Evolutionary conservation across 2,113 vertebrate species (phyloP).

Genomic region (Boulengeromyrus knoepffleri): DNA sequence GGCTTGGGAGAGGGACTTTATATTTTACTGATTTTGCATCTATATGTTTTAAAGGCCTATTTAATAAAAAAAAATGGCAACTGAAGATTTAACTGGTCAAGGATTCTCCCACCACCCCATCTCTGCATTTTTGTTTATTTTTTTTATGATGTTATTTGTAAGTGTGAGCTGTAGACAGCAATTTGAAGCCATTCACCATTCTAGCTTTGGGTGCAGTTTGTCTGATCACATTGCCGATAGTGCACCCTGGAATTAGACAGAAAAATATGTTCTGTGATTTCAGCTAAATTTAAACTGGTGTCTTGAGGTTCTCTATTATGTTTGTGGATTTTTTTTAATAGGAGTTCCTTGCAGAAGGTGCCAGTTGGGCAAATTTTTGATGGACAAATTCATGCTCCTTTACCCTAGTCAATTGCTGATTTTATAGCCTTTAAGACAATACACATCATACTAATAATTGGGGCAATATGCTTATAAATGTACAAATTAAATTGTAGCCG

Average conservation of each 20-base stretch:
- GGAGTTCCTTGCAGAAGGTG: background rate
- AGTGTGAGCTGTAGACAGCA: no score
- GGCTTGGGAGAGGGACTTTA: constrained; percentile 5
- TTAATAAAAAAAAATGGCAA: constrained; percentile 47
- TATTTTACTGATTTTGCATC: constrained; percentile 33
- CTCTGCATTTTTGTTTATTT: background rate
- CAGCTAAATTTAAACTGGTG: background rate
- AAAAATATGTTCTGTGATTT: background rate
- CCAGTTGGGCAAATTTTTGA: background rate
- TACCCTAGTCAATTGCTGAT: background rate
- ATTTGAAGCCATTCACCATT: background rate
- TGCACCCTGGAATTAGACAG: background rate
- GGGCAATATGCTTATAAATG: background rate
- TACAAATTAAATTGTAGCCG: background rate
- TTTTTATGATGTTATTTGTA: background rate
- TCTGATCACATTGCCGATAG: background rate
- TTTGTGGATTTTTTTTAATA: background rate
- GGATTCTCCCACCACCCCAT: background rate
- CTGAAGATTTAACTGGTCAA: constrained; percentile 16
- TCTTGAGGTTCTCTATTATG: background rate
- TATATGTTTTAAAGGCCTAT: constrained; percentile 40
- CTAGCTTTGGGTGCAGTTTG: background rate
- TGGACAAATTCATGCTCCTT: background rate
- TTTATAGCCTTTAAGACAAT: background rate
- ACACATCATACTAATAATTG: background rate